phyloP scores from a whole-genome alignment of 2,888 invertebrate genomes.

The Sympetrum striolatum region DNA sequence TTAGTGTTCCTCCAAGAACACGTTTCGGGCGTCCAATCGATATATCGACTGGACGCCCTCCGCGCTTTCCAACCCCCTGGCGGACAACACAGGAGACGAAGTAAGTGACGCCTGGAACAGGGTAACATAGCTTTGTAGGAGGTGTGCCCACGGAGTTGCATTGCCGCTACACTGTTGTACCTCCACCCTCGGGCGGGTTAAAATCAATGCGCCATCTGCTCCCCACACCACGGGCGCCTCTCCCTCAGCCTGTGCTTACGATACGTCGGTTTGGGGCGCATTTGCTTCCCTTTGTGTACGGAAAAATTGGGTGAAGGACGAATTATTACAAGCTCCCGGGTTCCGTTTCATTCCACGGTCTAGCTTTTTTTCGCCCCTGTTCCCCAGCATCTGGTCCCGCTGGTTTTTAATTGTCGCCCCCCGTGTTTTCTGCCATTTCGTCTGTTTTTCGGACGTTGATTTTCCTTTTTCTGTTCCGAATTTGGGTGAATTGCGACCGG shows the following conservation, averaged over 20 bases:
- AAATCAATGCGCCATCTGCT: constrained; percentile 7
- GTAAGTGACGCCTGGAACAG: constrained; percentile 48
- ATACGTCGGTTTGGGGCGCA: background rate
- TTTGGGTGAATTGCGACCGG: background rate
- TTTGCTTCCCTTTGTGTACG: background rate
- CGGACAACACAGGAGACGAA: constrained; percentile 48
- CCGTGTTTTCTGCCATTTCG: background rate
- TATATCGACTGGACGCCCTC: constrained; percentile 47
- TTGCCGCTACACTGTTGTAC: background rate
- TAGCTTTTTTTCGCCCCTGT: background rate
- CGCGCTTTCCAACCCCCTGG: constrained; percentile 3
- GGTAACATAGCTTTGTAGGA: constrained; percentile 47
- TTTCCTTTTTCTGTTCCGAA: background rate
- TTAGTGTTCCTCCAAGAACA: background rate
- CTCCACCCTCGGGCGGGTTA: background rate
- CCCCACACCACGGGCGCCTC: background rate
- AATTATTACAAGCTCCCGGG: background rate
- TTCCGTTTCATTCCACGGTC: background rate
- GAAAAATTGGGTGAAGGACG: background rate
- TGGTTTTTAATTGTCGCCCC: background rate
- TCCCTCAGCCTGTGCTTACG: background rate
- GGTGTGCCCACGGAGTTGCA: constrained; percentile 42
- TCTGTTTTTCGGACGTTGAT: background rate
- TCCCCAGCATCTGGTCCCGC: background rate
- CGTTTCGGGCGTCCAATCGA: constrained; percentile 46